These are phyloP conservation scores for Oligia latruncula DNA, from an alignment of 2,888 invertebrate species.

Conservation along the genomic window DNA sequence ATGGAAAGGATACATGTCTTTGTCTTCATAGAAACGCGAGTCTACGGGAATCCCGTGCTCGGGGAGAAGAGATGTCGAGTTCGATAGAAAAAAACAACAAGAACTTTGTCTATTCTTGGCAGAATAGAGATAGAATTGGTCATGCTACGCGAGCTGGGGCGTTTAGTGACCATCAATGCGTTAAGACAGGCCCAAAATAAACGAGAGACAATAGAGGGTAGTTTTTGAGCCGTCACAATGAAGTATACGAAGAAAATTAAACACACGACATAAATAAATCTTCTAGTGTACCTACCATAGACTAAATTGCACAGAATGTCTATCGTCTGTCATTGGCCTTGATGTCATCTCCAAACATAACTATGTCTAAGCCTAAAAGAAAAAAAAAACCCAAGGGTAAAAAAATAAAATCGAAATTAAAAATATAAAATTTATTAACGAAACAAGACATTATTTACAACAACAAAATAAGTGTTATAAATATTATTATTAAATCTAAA, in stretches of 20 bases:
- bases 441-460: slow-evolving; percentile 86
- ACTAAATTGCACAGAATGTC: slow-evolving; percentile 9
- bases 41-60: too few species aligned
- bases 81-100: too few species aligned
- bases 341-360: slow-evolving; percentile 36
- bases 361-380: slow-evolving; percentile 59
- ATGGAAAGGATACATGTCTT: too few species aligned
- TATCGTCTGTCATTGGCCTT: neutral
- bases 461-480: slow-evolving; percentile 80
- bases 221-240: neutral
- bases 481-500: slow-evolving; percentile 75
- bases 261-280: neutral
- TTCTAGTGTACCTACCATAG: neutral
- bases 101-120: neutral
- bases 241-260: neutral
- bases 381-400: slow-evolving; percentile 66
- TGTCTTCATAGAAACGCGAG: too few species aligned
- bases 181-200: neutral
- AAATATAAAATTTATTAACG: slow-evolving; percentile 86
- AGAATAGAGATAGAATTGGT: neutral
- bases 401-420: slow-evolving; percentile 77
- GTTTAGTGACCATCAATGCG: neutral
- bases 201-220: neutral
- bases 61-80: too few species aligned
- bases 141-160: neutral